Evolutionary conservation across 2,888 invertebrate genomes (phyloP).

Genomic region (Meliscaeva auricollis): DNA sequence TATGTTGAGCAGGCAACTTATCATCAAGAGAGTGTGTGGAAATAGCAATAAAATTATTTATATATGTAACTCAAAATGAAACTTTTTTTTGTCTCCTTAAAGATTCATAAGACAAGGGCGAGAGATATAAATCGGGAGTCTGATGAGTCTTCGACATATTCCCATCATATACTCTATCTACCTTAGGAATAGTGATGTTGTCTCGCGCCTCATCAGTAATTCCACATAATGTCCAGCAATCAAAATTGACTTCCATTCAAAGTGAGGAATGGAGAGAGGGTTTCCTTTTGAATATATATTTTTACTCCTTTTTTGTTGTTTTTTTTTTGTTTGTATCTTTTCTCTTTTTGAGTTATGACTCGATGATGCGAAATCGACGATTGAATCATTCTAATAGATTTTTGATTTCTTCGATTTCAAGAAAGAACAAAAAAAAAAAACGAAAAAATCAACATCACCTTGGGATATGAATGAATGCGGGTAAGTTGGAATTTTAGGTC

Average conservation of each 20-base stretch:
- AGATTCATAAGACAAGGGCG: slow-evolving; percentile 57
- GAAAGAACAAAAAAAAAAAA: background rate
- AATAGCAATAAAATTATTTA: slow-evolving; percentile 55
- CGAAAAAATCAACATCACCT: slow-evolving; percentile 1
- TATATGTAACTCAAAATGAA: background rate
- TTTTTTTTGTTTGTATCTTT: background rate
- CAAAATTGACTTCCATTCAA: slow-evolving; percentile 41
- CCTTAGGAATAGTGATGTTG: too few species aligned
- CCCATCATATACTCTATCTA: slow-evolving; percentile 51
- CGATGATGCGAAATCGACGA: slow-evolving; percentile 49
- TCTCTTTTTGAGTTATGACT: slow-evolving; percentile 4
- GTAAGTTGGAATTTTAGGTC: slow-evolving; percentile 46
- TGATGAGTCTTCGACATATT: slow-evolving; percentile 55
- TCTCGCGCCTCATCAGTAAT: slow-evolving; percentile 65
- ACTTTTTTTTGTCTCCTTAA: too few species aligned
- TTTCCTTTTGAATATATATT: slow-evolving; percentile 22
- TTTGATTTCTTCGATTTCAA: slow-evolving; percentile 30
- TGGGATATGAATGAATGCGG: slow-evolving; percentile 53
- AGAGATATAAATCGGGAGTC: slow-evolving; percentile 70
- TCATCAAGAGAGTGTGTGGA: slow-evolving; percentile 48
- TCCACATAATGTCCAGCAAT: slow-evolving; percentile 64
- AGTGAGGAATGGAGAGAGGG: background rate
- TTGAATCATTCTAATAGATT: slow-evolving; percentile 68
- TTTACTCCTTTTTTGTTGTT: slow-evolving; percentile 9
- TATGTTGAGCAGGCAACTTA: slow-evolving; percentile 58